These are phyloP conservation scores for Drosophila helvetica DNA, from an alignment of 2,888 invertebrate species.

Conservation along the genomic window DNA sequence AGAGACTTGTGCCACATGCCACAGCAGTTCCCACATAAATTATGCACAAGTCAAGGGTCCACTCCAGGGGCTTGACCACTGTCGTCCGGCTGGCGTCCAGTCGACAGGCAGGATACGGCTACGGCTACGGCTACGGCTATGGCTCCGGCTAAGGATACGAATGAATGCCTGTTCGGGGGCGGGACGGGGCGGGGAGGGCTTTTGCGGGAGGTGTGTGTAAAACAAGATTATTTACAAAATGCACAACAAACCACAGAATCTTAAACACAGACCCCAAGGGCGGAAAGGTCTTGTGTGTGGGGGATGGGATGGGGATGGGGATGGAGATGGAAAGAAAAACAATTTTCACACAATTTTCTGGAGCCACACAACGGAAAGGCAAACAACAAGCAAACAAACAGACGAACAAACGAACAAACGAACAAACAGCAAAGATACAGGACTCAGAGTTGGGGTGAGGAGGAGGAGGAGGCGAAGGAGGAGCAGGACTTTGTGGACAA, in stretches of 20 bases:
- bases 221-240: slow-evolving; percentile 78
- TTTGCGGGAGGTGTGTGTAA: slow-evolving; percentile 46
- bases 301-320: not conserved
- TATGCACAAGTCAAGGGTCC: slow-evolving; percentile 56
- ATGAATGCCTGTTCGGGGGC: not conserved
- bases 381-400: slow-evolving; percentile 25
- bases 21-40: slow-evolving; percentile 67
- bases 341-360: slow-evolving; percentile 77
- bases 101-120: not conserved
- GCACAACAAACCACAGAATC: slow-evolving; percentile 73
- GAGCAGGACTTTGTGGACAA: slow-evolving; percentile 42
- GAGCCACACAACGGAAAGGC: slow-evolving; percentile 40
- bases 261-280: slow-evolving; percentile 55
- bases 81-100: slow-evolving; percentile 20
- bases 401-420: slow-evolving; percentile 24
- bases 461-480: too few species aligned
- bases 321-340: slow-evolving; percentile 63
- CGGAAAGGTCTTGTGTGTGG: slow-evolving; percentile 11
- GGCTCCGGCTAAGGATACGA: not conserved
- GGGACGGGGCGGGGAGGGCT: not conserved
- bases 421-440: slow-evolving; percentile 12
- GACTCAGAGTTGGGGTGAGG: too few species aligned
- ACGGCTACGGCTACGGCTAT: too few species aligned
- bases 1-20: slow-evolving; percentile 45
- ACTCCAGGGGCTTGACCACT: slow-evolving; percentile 53